Percentiles rank a stretch among this genome's conserved stretches.
Conservation (phyloP, 2,888 invertebrate species). For the Strigamia crassipes region DNA sequence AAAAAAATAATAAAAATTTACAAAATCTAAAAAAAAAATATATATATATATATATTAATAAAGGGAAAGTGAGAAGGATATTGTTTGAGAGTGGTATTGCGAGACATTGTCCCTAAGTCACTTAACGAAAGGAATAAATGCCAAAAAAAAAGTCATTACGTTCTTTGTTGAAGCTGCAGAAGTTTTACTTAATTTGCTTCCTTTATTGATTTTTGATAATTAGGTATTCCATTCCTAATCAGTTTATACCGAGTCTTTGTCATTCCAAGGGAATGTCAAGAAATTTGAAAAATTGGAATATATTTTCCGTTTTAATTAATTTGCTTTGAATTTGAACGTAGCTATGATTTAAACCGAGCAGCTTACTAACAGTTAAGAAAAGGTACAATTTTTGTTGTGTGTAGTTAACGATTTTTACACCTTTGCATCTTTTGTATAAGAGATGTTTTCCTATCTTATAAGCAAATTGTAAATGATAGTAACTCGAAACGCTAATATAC, state of each 20-base stretch:
- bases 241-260: background rate
- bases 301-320: background rate
- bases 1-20: constrained; percentile 18
- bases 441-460: background rate
- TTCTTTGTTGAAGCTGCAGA: constrained; percentile 18
- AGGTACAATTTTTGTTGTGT: background rate
- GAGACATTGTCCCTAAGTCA: constrained; percentile 29
- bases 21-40: constrained; percentile 39
- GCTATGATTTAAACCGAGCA: background rate
- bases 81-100: constrained; percentile 1
- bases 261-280: constrained; percentile 23
- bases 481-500: background rate
- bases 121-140: background rate
- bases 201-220: background rate
- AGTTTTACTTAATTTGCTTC: constrained; percentile 1
- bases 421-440: constrained; percentile 12
- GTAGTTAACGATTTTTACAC: constrained; percentile 4
- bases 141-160: background rate
- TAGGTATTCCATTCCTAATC: constrained; percentile 1
- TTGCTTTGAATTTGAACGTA: background rate
- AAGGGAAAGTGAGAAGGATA: constrained; percentile 28
- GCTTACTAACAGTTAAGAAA: background rate
- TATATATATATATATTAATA: constrained; percentile 3
- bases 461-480: background rate
- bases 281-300: background rate